Evolutionary conservation across 2,113 vertebrate species (phyloP), one percentile per base, ranked within the genome.

Genomic region (Labrus mixtus): DNA sequence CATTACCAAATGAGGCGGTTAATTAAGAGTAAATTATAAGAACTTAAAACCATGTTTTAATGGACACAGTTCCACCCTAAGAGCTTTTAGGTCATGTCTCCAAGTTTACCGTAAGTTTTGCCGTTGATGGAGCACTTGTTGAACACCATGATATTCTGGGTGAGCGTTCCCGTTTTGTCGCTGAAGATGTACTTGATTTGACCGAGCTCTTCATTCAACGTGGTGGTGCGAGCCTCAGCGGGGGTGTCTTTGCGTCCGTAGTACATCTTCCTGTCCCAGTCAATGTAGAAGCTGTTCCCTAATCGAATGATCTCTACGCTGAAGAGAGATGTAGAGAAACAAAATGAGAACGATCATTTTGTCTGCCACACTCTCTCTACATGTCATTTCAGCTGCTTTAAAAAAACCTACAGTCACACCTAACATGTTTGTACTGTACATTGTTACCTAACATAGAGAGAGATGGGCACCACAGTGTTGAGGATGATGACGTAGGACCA

Each of bases 401-500:
- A 17, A 48, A 7, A 17, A 48, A 16, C 1, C 46, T 48, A 48
- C 0, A 17, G 46, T 48, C 7, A n/a, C 19, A 51, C 48, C 48
- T 41, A 9, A 51, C 6, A n/a, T 20, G 7, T 51, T 51, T n/a
- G 8, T 51, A 16, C 8, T 41, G 19, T 51, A 20, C 48, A n/a
- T 7, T 0, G 33, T 33, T 73, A 95, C 97, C 98, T 99, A 78
- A 99, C 96, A 0, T 99, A 99, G 78, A 99, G 97, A 0, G 98
- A 99, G 85, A 99, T 99, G 53, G 98, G 97, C 70, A 99, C 98
- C 93, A 99, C 94, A 0, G 98, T 99, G 93, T 99, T 99, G 79
- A 99, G 95, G 89, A 98, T 97, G 93, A 99, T 99, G 91, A 99
- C 93, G 0, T 99, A 99, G 16, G 98, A 99, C 96, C 97, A 99